These are phyloP conservation scores for Strigamia maritima DNA, from an alignment of 2,888 invertebrate genomes.

Conservation along the genomic window DNA sequence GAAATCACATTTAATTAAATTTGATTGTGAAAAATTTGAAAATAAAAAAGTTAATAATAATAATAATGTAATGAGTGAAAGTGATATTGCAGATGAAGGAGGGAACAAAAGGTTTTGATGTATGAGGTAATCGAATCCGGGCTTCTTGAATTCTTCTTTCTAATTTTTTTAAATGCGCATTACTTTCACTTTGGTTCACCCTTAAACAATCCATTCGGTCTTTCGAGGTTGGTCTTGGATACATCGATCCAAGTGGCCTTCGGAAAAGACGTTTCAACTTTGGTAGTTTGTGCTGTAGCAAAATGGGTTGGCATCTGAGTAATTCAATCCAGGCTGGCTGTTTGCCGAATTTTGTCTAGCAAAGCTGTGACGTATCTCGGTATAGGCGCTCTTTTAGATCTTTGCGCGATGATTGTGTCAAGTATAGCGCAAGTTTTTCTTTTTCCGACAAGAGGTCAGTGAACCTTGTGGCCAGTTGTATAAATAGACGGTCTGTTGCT, in stretches of 20 bases:
- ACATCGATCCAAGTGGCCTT: conserved; percentile 28
- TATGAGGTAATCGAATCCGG: neutral
- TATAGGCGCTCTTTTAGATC: neutral
- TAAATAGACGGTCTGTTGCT: neutral
- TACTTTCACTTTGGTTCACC: neutral
- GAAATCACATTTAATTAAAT: too few relatives aligned
- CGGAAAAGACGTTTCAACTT: conserved; percentile 34
- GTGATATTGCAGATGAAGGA: neutral
- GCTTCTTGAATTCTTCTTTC: neutral
- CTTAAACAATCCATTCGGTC: conserved; percentile 21
- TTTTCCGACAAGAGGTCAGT: neutral
- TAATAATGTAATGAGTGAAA: too few relatives aligned
- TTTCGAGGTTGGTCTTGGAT: neutral
- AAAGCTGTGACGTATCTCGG: conserved; percentile 14
- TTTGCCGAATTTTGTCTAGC: conserved; percentile 17
- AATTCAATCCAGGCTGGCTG: conserved; percentile 32
- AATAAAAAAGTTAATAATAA: too few relatives aligned
- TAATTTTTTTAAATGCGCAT: neutral
- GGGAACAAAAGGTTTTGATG: neutral
- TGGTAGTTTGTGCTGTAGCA: conserved; percentile 19
- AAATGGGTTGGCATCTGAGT: conserved; percentile 26
- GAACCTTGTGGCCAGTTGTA: conserved; percentile 12
- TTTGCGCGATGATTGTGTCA: neutral
- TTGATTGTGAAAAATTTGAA: too few relatives aligned
- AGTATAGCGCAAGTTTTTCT: neutral